phyloP scores from a whole-genome alignment of 2,113 vertebrate species.

The Eudyptes chrysolophus region DNA sequence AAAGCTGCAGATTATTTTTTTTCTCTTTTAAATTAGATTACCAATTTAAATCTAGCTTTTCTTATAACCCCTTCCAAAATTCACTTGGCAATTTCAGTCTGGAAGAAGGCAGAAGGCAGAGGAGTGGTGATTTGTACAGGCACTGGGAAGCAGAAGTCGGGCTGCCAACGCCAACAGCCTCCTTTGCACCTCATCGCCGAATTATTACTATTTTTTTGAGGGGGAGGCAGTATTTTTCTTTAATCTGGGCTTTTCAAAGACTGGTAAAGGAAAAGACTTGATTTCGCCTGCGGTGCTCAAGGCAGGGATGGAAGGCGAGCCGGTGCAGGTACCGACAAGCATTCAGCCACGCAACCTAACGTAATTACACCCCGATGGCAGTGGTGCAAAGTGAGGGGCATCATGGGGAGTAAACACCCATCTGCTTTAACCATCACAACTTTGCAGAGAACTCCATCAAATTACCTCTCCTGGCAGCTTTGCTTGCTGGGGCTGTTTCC shows the following conservation, averaged over 20 bases:
- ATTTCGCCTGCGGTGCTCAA: background rate
- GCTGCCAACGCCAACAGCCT: background rate
- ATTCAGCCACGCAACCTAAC: background rate
- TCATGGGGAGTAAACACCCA: background rate
- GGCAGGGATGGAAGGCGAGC: background rate
- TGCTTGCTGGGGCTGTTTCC: background rate
- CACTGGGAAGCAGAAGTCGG: background rate
- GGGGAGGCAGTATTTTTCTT: background rate
- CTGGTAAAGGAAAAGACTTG: background rate
- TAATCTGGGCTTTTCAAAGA: background rate
- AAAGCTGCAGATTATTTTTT: background rate
- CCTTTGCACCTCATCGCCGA: background rate
- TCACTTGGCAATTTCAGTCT: background rate
- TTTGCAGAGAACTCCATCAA: background rate
- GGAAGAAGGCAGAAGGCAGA: background rate
- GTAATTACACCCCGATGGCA: background rate
- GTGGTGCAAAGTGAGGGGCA: background rate
- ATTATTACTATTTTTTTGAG: background rate
- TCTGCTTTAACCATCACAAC: background rate
- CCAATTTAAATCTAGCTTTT: background rate
- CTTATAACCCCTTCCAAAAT: background rate
- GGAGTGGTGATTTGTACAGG: background rate
- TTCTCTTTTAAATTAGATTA: background rate
- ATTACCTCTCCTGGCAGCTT: background rate
- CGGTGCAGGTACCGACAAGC: background rate